A percentile compares a stretch with the other conserved stretches of the same genome.
Evolutionary conservation across 2,797 vertebrate species (phyloP).

Genomic region (Tenualosa ilisha): DNA sequence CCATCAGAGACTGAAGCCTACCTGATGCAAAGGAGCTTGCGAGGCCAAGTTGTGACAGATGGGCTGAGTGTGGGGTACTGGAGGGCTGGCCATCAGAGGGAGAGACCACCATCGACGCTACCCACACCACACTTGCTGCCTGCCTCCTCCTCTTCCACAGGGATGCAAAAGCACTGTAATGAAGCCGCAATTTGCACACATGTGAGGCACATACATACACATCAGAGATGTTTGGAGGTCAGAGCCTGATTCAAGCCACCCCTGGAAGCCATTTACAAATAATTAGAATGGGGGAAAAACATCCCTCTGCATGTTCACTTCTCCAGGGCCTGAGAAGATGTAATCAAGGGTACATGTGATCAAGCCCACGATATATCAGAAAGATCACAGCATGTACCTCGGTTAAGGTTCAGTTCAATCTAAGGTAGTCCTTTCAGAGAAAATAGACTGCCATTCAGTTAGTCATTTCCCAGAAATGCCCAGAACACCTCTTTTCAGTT

Average conservation of each 20-base stretch:
- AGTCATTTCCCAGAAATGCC: background rate
- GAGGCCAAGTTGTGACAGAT: constrained; percentile 78
- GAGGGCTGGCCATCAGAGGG: constrained; percentile 44
- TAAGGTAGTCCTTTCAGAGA: background rate
- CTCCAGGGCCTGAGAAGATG: constrained; percentile 29
- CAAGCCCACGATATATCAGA: background rate
- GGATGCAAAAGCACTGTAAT: constrained; percentile 69
- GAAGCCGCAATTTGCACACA: constrained; percentile 76
- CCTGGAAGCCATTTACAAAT: constrained; percentile 80
- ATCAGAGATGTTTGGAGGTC: background rate
- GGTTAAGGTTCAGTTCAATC: background rate
- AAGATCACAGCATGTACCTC: background rate
- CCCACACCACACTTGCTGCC: constrained; percentile 69
- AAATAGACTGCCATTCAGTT: background rate
- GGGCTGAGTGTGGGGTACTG: constrained; percentile 64
- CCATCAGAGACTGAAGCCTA: constrained; percentile 60
- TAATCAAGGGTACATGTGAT: constrained; percentile 27
- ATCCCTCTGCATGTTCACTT: constrained; percentile 60
- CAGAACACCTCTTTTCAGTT: background rate
- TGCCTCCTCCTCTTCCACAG: constrained; percentile 66
- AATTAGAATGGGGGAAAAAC: constrained; percentile 69
- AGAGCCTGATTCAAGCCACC: constrained; percentile 61
- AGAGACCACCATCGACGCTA: constrained; percentile 79
- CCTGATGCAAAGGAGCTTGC: constrained; percentile 68
- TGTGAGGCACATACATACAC: constrained; percentile 55